phyloP scores from a whole-genome alignment of 92 coral and sea anemone species.

The Umimayanthus kanabou region DNA sequence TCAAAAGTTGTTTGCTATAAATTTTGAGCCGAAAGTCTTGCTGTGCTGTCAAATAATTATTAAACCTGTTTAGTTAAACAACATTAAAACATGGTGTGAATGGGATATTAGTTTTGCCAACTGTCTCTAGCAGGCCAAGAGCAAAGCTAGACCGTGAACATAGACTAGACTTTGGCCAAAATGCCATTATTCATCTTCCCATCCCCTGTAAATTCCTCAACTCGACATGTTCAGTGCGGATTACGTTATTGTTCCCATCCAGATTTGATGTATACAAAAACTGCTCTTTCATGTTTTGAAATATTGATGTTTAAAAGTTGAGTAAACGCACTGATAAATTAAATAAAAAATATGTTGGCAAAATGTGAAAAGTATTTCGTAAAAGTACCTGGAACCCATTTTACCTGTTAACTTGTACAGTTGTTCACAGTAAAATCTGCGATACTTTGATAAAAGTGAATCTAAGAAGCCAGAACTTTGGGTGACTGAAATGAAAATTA shows the following conservation, averaged over 20 bases:
- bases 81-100: too few relatives aligned
- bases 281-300: too few relatives aligned
- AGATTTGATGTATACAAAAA: neutral
- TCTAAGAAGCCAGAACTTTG: neutral
- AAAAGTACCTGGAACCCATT: neutral
- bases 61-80: too few relatives aligned
- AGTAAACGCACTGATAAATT: neutral
- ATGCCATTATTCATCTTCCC: neutral
- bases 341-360: too few relatives aligned
- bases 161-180: too few relatives aligned
- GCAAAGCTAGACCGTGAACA: neutral
- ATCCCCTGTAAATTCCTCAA: neutral
- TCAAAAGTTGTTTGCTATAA: too few relatives aligned
- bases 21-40: too few relatives aligned
- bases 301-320: neutral
- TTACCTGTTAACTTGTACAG: neutral
- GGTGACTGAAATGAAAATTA: neutral
- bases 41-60: too few relatives aligned
- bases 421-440: neutral
- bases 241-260: neutral
- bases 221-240: neutral
- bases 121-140: too few relatives aligned
- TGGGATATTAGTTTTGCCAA: too few relatives aligned
- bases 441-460: neutral
- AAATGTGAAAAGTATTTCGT: neutral